Evolutionary conservation across 2,888 invertebrate species (phyloP).

Genomic region (Rotaria macrura): DNA sequence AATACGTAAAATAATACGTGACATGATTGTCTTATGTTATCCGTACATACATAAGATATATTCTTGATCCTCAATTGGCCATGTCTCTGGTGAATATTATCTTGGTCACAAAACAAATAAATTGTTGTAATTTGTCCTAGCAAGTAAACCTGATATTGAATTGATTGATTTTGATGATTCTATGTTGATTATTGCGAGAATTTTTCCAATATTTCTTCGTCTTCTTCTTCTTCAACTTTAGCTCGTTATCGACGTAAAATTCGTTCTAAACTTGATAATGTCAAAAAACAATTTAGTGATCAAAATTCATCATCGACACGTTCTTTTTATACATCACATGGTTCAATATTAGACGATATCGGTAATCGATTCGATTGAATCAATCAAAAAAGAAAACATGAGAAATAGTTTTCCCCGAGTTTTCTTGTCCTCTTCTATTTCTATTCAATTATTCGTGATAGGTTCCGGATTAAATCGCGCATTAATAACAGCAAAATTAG

Average conservation of each 20-base stretch:
- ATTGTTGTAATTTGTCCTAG: no score
- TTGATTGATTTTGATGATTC: no score
- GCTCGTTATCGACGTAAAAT: conserved; percentile 13
- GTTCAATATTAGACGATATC: background rate
- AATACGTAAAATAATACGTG: background rate
- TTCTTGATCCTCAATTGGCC: no score
- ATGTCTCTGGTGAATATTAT: no score
- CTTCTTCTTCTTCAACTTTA: background rate
- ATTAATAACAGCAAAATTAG: background rate
- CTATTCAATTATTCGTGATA: background rate
- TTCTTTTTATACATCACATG: background rate
- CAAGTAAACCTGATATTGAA: no score
- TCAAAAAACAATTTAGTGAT: background rate
- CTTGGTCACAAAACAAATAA: no score
- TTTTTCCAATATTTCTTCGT: no score
- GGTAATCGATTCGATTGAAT: background rate
- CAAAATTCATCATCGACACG: background rate
- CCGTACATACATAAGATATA: no score
- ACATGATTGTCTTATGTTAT: no score
- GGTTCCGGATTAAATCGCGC: background rate
- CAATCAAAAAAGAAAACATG: no score
- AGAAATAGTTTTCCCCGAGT: no score
- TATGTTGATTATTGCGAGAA: no score
- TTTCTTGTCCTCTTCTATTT: background rate
- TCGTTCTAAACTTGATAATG: background rate